Base-by-base conservation (phyloP, 2,888 invertebrate species). In the Phengaris alcon region DNA sequence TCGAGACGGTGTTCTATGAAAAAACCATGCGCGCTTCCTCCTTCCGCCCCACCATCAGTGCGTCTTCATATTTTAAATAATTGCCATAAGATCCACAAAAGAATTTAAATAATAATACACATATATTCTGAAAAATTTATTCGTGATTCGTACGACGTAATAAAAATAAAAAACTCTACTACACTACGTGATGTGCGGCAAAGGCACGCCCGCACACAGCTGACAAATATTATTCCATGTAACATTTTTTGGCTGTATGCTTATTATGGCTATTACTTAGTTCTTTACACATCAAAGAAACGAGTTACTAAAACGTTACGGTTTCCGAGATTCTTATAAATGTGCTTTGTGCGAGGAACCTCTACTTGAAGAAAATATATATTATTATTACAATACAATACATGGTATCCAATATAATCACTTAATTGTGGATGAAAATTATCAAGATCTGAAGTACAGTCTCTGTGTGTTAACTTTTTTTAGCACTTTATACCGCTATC, bases 91-190 rank as follows among this genome's bases (percentile, higher is more conserved):
- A 8, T 8, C 48, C 48, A 48, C 48, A 3, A 35, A 35, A 1
- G 3, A 35, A 55, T 7, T 15, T 22, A 59, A 78, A 83, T 84
- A 82, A 82, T 86, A 83, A 84, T 78, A 77, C 73, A 74, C 57
- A 59, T 12, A 22, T 79, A 78, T 88, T 87, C 86, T 89, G 87
- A 81, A 91, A 90, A 91, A 88, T 89, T 88, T 92, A 92, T 91
- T 91, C 84, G 89, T 91, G 91, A 90, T 88, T 81, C 82, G 77
- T 52, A 22, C 74, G 79, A 84, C 87, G 86, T 91, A 91, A 81
- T 91, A 90, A 91, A 91, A 91, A 90, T 90, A 90, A 22, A 35
- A 86, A 87, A 85, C 84, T 88, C 87, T 90, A 88, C 84, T 83
- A 86, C 86, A 80, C 89, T 88, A 88, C 82, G 88, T 87, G 87